Base-by-base conservation (phyloP, 2,888 invertebrate species). In the Limnephilus marmoratus region DNA sequence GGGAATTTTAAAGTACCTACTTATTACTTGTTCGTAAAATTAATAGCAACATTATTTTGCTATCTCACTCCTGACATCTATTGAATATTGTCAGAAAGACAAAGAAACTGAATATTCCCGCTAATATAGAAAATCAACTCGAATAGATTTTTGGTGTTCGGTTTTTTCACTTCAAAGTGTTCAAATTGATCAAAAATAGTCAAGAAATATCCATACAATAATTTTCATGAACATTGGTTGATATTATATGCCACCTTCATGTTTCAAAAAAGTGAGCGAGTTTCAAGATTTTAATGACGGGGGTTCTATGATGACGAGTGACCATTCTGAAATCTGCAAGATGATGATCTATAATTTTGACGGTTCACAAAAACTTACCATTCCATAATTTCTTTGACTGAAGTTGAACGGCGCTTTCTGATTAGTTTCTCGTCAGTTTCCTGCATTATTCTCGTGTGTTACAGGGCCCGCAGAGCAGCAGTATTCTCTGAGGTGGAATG, bases 401-500 rank as follows among this genome's bases (percentile, higher is more conserved):
- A 68, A 68, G 24, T 24, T 68, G 68, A 18, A 68, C 68, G 7
- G 24, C 9, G 7, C 68, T 68, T 68, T 68, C 68, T 68, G n/a
- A 68, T 68, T 68, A 68, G 68, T 68, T 68, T 68, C 68, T 68
- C 68, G 68, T 24, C 24, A n/a, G 68, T 68, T 68, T 68, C 68
- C 68, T 68, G 24, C 68, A 68, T 68, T 24, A 68, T n/a, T 68
- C 24, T 24, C 2, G 9, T 68, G 18, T 68, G 11, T 91, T 91
- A 4, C 81, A 93, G 94, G 94, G 89, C 95, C 95, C 94, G 95
- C 97, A 94, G 97, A 97, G 96, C 98, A 98, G 96, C 98, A 98
- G 96, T 99, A 98, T 96, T 98, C 98, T 95, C 97, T 99, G 95
- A 97, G 98, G 95, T 99, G 99, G 99, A 99, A 99, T 96, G 98